Base-by-base conservation (phyloP, 2,888 invertebrate species). In the Hypomecis atomaria region DNA sequence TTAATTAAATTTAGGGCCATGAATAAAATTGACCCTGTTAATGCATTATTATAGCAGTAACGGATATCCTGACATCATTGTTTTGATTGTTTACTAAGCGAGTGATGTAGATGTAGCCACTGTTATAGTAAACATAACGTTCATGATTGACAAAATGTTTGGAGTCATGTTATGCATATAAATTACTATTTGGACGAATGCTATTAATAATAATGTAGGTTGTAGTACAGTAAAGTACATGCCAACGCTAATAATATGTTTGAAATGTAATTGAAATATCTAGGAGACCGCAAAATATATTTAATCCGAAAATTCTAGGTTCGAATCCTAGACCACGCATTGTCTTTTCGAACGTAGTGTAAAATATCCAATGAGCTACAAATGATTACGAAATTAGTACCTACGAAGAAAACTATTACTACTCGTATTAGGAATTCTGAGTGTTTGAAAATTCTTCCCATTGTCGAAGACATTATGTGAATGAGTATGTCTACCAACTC, bases 41-140 rank as follows among this genome's bases (percentile, higher is more conserved):
- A 63, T 63, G 53, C 53, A 53, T 59, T 59, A 36, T 55, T 56
- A 45, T 52, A 50, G 13, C 48, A 63, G 23, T 60, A 43, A 43
- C 59, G 59, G 64, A 64, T 59, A 50, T 64, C 64, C 64, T 55
- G 50, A 59, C 56, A 59, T 55, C 55, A 59, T 55, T 59, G 50
- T 64, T 37, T 54, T 59, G 49, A 56, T 59, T 49, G 59, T 49
- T 42, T 52, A 47, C 48, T 44, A 47, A 40, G 47, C 23, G 23
- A 23, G 3, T 2, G 62, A 53, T 52, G 56, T 37, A 23, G 62
- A 53, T 52, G 56, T 37, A 33, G 36, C 33, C 44, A 50, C 40
- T 52, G 33, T 47, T 45, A 57, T 47, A 52, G 47, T 62, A 57
- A 42, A 48, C 53, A 54, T 53, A 43, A 49, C 54, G 36, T 57